phyloP scores from a whole-genome alignment of 2,113 vertebrate genomes.

The Chaetura pelagica region DNA sequence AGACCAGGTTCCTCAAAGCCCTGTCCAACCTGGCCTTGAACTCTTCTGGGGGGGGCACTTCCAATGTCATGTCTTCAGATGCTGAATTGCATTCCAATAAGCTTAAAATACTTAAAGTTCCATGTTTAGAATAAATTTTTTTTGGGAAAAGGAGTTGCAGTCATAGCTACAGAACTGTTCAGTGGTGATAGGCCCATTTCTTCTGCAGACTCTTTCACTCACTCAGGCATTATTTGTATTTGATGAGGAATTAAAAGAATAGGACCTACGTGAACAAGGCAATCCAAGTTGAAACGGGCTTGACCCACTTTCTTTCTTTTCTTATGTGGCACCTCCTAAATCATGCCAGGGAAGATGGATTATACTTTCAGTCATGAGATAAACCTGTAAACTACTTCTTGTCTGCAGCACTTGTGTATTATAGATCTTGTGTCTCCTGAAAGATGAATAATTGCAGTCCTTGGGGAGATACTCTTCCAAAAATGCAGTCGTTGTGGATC shows the following conservation, averaged over 20 bases:
- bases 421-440: slow-evolving; percentile 75
- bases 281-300: slow-evolving; percentile 25
- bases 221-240: neutral
- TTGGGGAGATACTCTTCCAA: slow-evolving; percentile 61
- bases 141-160: neutral
- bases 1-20: no score
- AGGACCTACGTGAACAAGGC: neutral
- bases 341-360: slow-evolving; percentile 75
- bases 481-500: slow-evolving; percentile 69
- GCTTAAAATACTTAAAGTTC: neutral
- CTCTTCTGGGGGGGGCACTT: no score
- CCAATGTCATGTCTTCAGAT: neutral
- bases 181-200: neutral
- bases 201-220: slow-evolving; percentile 2
- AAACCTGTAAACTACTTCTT: slow-evolving; percentile 77
- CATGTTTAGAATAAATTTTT: neutral
- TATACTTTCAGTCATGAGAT: slow-evolving; percentile 72
- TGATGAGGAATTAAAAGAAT: slow-evolving; percentile 13
- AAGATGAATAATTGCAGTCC: slow-evolving; percentile 78
- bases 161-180: neutral
- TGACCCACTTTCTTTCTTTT: slow-evolving; percentile 62
- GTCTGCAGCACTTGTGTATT: slow-evolving; percentile 72
- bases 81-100: neutral
- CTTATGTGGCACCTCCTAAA: slow-evolving; percentile 65
- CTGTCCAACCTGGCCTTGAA: no score